Percentiles rank a stretch among this genome's conserved stretches.
These are phyloP conservation scores for Penaeus monodon DNA, from an alignment of 2,888 invertebrate genomes.

Conservation along the genomic window DNA sequence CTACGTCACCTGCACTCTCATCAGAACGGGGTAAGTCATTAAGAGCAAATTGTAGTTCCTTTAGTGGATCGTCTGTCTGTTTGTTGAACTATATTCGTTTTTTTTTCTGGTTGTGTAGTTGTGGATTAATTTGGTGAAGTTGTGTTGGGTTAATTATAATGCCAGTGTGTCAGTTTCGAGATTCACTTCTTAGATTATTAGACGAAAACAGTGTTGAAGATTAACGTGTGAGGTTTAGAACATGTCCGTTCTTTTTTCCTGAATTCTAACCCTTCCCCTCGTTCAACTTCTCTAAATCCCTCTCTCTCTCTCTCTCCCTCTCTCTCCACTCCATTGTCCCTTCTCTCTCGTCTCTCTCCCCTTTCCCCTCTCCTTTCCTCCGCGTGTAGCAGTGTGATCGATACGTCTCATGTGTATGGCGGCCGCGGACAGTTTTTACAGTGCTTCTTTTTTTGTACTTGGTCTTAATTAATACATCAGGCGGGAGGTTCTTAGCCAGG, in stretches of 20 bases:
- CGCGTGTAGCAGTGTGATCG: slow-evolving; percentile 17
- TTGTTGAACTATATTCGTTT: neutral
- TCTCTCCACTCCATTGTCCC: neutral
- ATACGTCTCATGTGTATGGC: slow-evolving; percentile 40
- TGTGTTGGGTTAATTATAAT: too few relatives aligned
- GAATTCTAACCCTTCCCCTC: neutral
- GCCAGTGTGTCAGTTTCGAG: too few relatives aligned
- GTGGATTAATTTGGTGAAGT: too few relatives aligned
- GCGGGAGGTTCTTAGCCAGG: slow-evolving; percentile 41
- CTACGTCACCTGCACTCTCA: neutral
- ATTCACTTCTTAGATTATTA: too few relatives aligned
- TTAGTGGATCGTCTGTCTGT: too few relatives aligned
- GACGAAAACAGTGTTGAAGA: too few relatives aligned
- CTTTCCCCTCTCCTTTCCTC: slow-evolving; percentile 5
- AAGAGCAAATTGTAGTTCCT: too few relatives aligned
- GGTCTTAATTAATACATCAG: slow-evolving; percentile 57
- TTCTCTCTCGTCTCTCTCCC: neutral
- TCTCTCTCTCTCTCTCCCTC: slow-evolving; percentile 4
- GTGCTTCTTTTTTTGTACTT: slow-evolving; percentile 39
- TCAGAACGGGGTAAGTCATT: slow-evolving; percentile 28
- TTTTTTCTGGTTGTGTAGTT: neutral
- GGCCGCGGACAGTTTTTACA: slow-evolving; percentile 35
- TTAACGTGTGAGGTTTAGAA: too few relatives aligned
- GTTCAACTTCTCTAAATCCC: neutral
- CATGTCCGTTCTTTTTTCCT: neutral